Evolutionary conservation across 1,140 invertebrate species (phyloP).

Genomic region (Limonius californicus): DNA sequence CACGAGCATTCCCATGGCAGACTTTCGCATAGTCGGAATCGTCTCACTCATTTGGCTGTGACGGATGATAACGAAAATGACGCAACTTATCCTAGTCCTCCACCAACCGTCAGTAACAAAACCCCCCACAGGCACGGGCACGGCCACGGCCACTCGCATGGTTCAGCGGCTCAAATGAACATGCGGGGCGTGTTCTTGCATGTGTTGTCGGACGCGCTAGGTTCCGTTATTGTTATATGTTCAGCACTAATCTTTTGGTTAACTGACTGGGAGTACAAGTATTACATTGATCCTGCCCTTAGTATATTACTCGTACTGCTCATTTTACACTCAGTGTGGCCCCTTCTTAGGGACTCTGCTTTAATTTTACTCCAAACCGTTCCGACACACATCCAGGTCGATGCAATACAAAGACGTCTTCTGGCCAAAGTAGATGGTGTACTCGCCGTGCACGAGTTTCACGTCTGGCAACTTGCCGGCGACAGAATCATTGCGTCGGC

Average conservation of each 20-base stretch:
- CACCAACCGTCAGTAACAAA: conserved; percentile 44
- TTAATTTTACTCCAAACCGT: conserved; percentile 88
- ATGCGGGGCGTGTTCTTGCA: conserved; percentile 98
- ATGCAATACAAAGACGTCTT: conserved; percentile 80
- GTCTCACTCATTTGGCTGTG: conserved; percentile 59
- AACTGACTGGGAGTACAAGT: conserved; percentile 76
- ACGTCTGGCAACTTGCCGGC: conserved; percentile 90
- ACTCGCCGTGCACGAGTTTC: conserved; percentile 89
- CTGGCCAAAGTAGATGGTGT: conserved; percentile 85
- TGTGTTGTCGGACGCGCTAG: conserved; percentile 92
- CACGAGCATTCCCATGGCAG: conserved; percentile 63
- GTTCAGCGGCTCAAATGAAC: conserved; percentile 79
- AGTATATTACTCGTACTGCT: conserved; percentile 79
- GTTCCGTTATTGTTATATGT: conserved; percentile 94
- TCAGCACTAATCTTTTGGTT: conserved; percentile 88
- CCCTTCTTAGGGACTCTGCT: conserved; percentile 80
- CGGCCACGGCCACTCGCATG: conserved; percentile 40
- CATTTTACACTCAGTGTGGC: conserved; percentile 82
- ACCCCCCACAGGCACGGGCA: conserved; percentile 21
- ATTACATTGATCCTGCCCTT: conserved; percentile 91
- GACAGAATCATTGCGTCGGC: conserved; percentile 91
- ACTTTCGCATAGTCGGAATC: conserved; percentile 58
- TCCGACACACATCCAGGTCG: conserved; percentile 88
- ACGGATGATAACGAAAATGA: conserved; percentile 80
- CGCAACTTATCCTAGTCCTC: conserved; percentile 59